These are phyloP conservation scores for Aphelocoma californica DNA, from an alignment of 2,797 vertebrate genomes.

Conservation along the genomic window DNA sequence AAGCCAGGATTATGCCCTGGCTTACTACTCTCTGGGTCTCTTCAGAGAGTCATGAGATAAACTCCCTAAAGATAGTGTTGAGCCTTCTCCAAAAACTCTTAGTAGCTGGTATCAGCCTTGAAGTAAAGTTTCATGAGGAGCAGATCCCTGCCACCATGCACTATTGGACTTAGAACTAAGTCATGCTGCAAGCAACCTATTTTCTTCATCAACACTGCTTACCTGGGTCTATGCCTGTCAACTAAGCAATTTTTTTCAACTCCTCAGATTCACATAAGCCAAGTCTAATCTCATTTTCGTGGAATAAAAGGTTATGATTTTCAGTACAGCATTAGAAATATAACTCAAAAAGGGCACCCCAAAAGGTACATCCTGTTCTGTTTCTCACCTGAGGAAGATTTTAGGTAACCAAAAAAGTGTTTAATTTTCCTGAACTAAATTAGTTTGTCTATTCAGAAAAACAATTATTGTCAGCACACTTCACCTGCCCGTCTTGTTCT, in stretches of 20 bases:
- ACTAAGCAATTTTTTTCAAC: background rate
- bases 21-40: background rate
- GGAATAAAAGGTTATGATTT: background rate
- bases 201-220: background rate
- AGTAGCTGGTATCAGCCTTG: background rate
- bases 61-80: background rate
- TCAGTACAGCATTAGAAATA: background rate
- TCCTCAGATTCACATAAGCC: background rate
- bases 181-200: background rate
- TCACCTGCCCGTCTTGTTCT: background rate
- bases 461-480: background rate
- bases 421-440: background rate
- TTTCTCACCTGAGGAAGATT: background rate
- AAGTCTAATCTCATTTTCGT: background rate
- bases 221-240: background rate
- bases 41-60: background rate
- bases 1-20: background rate
- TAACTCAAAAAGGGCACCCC: background rate
- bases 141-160: background rate
- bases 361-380: background rate
- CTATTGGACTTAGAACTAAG: background rate
- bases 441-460: background rate
- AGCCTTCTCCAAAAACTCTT: background rate
- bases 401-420: background rate
- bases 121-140: background rate